Percentiles rank a stretch among this genome's conserved stretches.
Conservation (phyloP, 2,113 vertebrate genomes). For the Dasyprocta punctata region DNA sequence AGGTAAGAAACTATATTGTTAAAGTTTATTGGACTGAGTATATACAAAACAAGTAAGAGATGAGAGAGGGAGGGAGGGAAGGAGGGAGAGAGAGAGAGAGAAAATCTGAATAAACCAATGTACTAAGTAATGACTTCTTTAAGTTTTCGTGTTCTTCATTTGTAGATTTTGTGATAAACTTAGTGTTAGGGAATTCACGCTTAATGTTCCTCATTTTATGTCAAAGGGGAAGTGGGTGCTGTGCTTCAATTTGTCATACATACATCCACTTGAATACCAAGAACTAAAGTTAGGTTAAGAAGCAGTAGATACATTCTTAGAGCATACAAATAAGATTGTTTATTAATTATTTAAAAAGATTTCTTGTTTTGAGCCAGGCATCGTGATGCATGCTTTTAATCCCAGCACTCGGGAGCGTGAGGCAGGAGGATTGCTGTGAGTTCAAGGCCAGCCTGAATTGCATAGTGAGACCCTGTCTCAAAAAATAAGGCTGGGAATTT, state of each 20-base stretch:
- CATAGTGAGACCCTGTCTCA: too few species aligned
- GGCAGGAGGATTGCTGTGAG: too few species aligned
- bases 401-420: too few species aligned
- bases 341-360: slow-evolving; percentile 16
- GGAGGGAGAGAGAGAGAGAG: too few species aligned
- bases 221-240: not conserved
- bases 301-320: not conserved
- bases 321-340: not conserved
- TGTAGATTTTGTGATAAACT: slow-evolving; percentile 19
- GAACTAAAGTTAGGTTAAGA: slow-evolving; percentile 24
- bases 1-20: slow-evolving; percentile 88
- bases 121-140: not conserved
- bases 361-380: too few species aligned
- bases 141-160: not conserved
- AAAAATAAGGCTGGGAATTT: too few species aligned
- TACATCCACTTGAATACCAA: not conserved
- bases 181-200: not conserved
- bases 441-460: too few species aligned
- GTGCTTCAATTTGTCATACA: not conserved
- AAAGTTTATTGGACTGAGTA: slow-evolving; percentile 25
- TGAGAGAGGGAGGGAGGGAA: too few species aligned
- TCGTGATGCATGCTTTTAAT: too few species aligned
- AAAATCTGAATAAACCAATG: not conserved
- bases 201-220: slow-evolving; percentile 4
- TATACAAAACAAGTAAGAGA: slow-evolving; percentile 16